These are phyloP conservation scores for Gobiocypris rarus DNA, from an alignment of 2,113 vertebrate species.

Conservation along the genomic window DNA sequence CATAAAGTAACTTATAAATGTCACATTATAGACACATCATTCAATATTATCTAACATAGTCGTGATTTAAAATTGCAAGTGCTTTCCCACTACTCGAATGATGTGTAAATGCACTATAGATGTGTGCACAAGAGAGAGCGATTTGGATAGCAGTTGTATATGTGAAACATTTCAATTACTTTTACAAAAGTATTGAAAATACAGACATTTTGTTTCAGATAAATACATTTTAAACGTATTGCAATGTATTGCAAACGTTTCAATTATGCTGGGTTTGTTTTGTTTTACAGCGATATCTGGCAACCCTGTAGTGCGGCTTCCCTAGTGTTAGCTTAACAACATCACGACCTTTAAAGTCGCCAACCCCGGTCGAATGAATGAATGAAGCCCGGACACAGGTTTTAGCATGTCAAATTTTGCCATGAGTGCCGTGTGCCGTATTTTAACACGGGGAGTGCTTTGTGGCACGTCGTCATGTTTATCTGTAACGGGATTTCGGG, in stretches of 20 bases:
- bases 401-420: conserved; percentile 47
- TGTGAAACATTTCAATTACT: background rate
- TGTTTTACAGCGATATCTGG: background rate
- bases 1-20: background rate
- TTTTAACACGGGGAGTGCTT: conserved; percentile 64
- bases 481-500: conserved; percentile 53
- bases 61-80: background rate
- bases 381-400: background rate
- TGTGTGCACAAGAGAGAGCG: background rate
- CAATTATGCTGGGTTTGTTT: background rate
- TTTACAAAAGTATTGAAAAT: background rate
- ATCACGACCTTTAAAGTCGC: conserved; percentile 16
- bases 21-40: background rate
- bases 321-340: conserved; percentile 1
- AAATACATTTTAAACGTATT: background rate
- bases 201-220: background rate
- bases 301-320: background rate
- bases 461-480: conserved; percentile 55
- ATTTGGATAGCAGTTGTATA: background rate
- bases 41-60: background rate
- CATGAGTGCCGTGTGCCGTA: conserved; percentile 74
- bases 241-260: background rate
- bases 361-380: conserved; percentile 7
- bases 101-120: too few species aligned
- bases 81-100: background rate